Evolutionary conservation across 2,888 invertebrate species (phyloP).

Genomic region (Agapostemon virescens): DNA sequence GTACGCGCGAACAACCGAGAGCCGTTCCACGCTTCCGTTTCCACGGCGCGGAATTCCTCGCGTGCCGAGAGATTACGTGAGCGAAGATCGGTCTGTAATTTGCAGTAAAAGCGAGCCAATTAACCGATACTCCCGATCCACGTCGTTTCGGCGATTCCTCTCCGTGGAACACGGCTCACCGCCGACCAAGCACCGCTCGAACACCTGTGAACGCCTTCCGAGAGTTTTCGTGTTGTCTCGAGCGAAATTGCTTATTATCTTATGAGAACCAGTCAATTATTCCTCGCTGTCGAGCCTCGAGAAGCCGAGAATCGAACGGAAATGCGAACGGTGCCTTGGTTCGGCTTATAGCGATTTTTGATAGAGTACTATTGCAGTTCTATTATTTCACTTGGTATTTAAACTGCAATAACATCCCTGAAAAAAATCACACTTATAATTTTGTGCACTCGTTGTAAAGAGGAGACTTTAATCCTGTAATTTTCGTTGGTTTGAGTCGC

Average conservation of each 20-base stretch:
- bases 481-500: too few relatives aligned
- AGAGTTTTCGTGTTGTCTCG: background rate
- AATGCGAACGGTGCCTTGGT: background rate
- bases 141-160: constrained; percentile 34
- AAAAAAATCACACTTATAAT: too few relatives aligned
- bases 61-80: constrained; percentile 39
- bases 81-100: constrained; percentile 36
- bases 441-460: too few relatives aligned
- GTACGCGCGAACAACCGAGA: background rate
- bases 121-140: constrained; percentile 33
- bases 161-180: background rate
- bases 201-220: constrained; percentile 7
- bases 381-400: too few relatives aligned
- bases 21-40: constrained; percentile 18
- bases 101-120: constrained; percentile 40
- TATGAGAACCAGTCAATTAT: background rate
- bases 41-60: constrained; percentile 32
- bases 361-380: too few relatives aligned
- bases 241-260: background rate
- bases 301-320: background rate
- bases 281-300: background rate
- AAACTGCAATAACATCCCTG: too few relatives aligned
- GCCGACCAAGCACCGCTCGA: background rate
- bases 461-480: too few relatives aligned
- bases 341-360: background rate